Evolutionary conservation across 2,888 invertebrate genomes (phyloP), one percentile per base, ranked within the genome.

Genomic region (Drosophila diplacantha): DNA sequence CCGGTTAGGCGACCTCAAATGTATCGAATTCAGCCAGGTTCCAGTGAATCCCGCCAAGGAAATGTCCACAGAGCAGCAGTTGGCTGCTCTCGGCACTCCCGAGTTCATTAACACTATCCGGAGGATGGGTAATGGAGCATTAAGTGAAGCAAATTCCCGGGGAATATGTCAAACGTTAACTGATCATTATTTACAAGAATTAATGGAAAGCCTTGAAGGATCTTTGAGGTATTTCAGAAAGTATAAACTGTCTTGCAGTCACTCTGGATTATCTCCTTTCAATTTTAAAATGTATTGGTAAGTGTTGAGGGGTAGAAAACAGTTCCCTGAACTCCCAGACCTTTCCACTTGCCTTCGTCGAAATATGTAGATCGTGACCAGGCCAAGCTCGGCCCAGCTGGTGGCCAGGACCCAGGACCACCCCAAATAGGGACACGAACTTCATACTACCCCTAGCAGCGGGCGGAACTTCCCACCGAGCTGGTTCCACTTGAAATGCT

Each of bases 381-480:
- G 22, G n/a, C 12, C 35, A 56, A 63, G 57, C 47, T 26, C n/a
- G 12, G 16, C 65, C 22, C 65, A 47, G 51, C 57, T 64, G 41
- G 63, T 34, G 53, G 26, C 29, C 49, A 26, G 37, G 8, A 39
- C 22, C 22, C 20, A 47, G 39, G 53, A 53, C 63, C 57, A 67
- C 58, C 51, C 57, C 52, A 38, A 22, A 43, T n/a, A 46, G 14
- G 26, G 14, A 43, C 31, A 7, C 18, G 11, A 49, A 60, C 56
- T 69, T 56, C 31, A 41, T 39, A 41, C n/a, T 24, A 41, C 57
- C 55, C 63, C 54, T 49, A 57, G 51, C 43, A 50, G 53, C 51
- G 51, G 60, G 62, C 58, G 18, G 32, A 68, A 70, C 49, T 75
- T 64, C 53, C 74, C 74, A 72, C 35, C 59, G 41, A 24, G 26